Evolutionary conservation across 2,888 invertebrate genomes (phyloP).

Genomic region (Pollenia angustigena): DNA sequence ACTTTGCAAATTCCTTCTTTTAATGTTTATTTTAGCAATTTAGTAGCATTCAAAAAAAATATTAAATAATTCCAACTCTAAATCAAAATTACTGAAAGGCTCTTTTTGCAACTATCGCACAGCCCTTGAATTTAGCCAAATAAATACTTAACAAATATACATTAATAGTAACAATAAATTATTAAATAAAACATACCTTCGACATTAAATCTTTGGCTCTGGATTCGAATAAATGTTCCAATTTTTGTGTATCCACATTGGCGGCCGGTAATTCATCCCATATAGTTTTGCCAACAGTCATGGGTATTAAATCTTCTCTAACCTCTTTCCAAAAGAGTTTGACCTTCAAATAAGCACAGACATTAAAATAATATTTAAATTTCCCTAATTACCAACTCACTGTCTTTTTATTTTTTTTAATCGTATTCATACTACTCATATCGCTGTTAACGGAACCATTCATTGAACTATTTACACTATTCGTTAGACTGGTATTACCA

Average conservation of each 20-base stretch:
- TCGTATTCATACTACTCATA: conserved; percentile 82
- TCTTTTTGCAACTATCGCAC: conserved; percentile 35
- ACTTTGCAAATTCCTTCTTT: no score
- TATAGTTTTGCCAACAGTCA: conserved; percentile 89
- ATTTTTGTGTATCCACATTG: conserved; percentile 94
- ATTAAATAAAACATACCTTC: conserved; percentile 88
- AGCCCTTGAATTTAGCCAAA: not conserved
- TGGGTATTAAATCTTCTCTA: conserved; percentile 87
- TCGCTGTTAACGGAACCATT: conserved; percentile 82
- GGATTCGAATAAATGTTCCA: conserved; percentile 98
- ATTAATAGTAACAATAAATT: no score
- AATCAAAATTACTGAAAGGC: not conserved
- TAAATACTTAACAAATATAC: not conserved
- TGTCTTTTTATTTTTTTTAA: conserved; percentile 96
- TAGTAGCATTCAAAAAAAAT: not conserved
- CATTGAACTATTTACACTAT: conserved; percentile 81
- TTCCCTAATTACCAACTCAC: conserved; percentile 84
- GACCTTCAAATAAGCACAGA: conserved; percentile 77
- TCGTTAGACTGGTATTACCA: conserved; percentile 79
- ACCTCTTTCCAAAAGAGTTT: conserved; percentile 99
- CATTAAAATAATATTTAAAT: not conserved
- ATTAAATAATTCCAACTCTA: not conserved
- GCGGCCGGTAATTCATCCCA: conserved; percentile 96
- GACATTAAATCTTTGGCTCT: conserved; percentile 97
- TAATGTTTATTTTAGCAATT: not conserved